Evolutionary conservation across 2,797 vertebrate species (phyloP).

Genomic region (Coranthus polyacanthus): DNA sequence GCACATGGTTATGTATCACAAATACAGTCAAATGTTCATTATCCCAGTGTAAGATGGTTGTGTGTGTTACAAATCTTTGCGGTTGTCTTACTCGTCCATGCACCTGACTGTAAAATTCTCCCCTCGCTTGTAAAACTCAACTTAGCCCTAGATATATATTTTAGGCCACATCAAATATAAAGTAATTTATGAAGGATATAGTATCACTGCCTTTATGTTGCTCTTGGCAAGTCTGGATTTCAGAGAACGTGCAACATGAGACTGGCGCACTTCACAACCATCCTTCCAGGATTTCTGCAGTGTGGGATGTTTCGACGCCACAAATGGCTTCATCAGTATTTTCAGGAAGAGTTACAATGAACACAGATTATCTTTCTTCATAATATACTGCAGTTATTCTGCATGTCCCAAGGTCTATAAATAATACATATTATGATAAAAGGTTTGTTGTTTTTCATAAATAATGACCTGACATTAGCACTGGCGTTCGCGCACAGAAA

Average conservation of each 20-base stretch:
- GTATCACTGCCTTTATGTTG: conserved; percentile 43
- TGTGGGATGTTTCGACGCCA: conserved; percentile 11
- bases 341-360: not conserved
- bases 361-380: not conserved
- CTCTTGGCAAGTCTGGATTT: conserved; percentile 40
- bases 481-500: too few relatives aligned
- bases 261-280: conserved; percentile 1
- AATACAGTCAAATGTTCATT: conserved; percentile 8
- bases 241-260: conserved; percentile 13
- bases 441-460: too few relatives aligned
- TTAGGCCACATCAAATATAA: conserved; percentile 30
- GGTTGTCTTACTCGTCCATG: too few relatives aligned
- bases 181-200: conserved; percentile 40
- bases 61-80: not conserved
- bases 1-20: conserved; percentile 14
- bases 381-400: too few relatives aligned
- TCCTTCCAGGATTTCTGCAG: not conserved
- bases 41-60: conserved; percentile 9
- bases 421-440: too few relatives aligned
- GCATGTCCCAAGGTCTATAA: too few relatives aligned
- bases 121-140: conserved; percentile 7
- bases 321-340: conserved; percentile 11
- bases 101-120: conserved; percentile 31
- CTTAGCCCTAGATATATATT: conserved; percentile 19
- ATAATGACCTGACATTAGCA: too few relatives aligned